Percentiles rank a stretch among this genome's conserved stretches.
These are phyloP conservation scores for Oncorhynchus tshawytscha DNA, from an alignment of 2,113 vertebrate genomes.

Conservation along the genomic window DNA sequence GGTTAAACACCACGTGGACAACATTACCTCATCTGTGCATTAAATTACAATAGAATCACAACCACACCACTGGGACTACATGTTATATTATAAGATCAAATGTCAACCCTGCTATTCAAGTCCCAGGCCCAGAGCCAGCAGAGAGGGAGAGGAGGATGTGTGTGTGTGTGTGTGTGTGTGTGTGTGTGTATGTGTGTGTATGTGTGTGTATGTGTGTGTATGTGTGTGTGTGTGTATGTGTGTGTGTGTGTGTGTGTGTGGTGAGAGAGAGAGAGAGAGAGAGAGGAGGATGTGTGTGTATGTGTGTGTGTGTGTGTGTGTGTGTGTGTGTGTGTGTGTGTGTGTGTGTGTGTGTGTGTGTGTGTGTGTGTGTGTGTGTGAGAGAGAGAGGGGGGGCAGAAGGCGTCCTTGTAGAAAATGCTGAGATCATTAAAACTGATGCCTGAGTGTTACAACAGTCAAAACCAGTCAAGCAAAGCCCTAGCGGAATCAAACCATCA, in stretches of 20 bases:
- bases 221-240: too few species aligned
- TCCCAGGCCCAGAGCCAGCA: constrained; percentile 21
- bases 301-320: too few species aligned
- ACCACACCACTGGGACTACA: constrained; percentile 40
- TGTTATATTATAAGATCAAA: constrained; percentile 29
- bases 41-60: constrained; percentile 36
- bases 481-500: constrained; percentile 14
- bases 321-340: too few species aligned
- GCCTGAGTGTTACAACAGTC: constrained; percentile 7
- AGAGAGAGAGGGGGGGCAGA: background rate
- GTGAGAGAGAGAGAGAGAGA: too few species aligned
- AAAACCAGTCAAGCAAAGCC: constrained; percentile 25
- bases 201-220: too few species aligned
- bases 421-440: constrained; percentile 15
- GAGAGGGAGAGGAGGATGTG: background rate
- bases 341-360: too few species aligned
- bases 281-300: too few species aligned
- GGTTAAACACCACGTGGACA: background rate
- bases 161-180: too few species aligned
- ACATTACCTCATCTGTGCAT: constrained; percentile 15
- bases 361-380: too few species aligned
- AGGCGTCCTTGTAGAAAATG: constrained; percentile 26
- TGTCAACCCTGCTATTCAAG: constrained; percentile 11
- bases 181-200: too few species aligned
- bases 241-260: too few species aligned